Evolutionary conservation across 1,140 invertebrate species (phyloP).

Genomic region (Pseudomyrmex concolor): DNA sequence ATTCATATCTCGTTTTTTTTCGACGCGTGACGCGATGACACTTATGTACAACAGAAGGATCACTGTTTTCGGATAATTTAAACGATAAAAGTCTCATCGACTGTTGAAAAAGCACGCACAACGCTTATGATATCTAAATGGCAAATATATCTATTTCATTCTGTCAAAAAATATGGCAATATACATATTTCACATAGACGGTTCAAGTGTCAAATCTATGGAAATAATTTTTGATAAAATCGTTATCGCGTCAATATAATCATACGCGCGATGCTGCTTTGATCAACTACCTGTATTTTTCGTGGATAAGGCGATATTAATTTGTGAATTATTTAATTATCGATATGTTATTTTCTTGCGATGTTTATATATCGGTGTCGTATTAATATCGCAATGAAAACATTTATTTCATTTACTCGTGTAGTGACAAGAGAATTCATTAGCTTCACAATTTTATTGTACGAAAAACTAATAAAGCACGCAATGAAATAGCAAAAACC

Average conservation of each 20-base stretch:
- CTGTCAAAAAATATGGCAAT: not conserved
- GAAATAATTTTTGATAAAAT: slow-evolving; percentile 3
- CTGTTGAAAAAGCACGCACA: not conserved
- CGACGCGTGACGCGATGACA: not conserved
- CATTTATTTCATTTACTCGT: no score
- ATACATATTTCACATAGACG: not conserved
- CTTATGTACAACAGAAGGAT: not conserved
- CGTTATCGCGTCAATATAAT: not conserved
- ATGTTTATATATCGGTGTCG: not conserved
- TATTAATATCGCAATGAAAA: slow-evolving; percentile 5
- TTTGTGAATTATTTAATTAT: slow-evolving; percentile 29
- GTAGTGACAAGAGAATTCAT: no score
- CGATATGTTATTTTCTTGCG: slow-evolving; percentile 3
- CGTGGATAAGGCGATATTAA: not conserved
- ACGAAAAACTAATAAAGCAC: no score
- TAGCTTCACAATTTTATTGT: no score
- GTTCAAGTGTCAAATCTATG: not conserved
- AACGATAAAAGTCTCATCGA: not conserved
- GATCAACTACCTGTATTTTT: no score
- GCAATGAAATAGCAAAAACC: no score
- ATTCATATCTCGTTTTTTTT: slow-evolving; percentile 28
- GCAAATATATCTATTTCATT: not conserved
- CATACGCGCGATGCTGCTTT: not conserved
- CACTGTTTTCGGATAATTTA: not conserved
- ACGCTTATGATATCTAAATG: not conserved